Evolutionary conservation across 2,113 vertebrate species (phyloP).

Genomic region (Scytalopus superciliaris): DNA sequence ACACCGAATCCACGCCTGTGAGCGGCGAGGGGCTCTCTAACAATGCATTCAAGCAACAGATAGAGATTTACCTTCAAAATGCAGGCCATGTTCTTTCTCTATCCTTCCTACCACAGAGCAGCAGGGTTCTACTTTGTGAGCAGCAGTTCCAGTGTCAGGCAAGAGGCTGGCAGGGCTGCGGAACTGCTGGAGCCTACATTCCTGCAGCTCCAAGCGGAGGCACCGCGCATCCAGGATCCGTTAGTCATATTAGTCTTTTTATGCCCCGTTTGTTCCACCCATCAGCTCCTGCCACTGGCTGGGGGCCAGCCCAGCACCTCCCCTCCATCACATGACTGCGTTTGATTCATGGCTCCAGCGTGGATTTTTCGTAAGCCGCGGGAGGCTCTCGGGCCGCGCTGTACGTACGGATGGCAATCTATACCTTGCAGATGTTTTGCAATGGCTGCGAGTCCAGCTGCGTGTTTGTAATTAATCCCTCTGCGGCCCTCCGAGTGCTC

Average conservation of each 20-base stretch:
- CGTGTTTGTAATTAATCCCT: background rate
- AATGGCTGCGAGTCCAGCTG: background rate
- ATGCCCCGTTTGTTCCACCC: slow-evolving; percentile 66
- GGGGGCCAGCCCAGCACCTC: slow-evolving; percentile 55
- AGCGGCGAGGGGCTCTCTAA: slow-evolving; percentile 41
- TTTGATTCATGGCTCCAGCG: slow-evolving; percentile 52
- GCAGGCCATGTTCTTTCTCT: slow-evolving; percentile 80
- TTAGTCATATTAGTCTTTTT: slow-evolving; percentile 65
- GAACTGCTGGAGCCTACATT: slow-evolving; percentile 63
- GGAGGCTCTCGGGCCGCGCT: too few relatives aligned
- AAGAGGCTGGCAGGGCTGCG: slow-evolving; percentile 55
- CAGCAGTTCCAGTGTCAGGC: slow-evolving; percentile 59
- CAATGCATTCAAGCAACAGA: slow-evolving; percentile 71
- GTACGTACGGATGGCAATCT: accelerated
- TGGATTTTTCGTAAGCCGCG: background rate
- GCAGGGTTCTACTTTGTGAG: slow-evolving; percentile 65
- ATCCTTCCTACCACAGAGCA: slow-evolving; percentile 66
- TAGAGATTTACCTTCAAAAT: slow-evolving; percentile 78
- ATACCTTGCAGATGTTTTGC: background rate
- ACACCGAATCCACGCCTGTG: slow-evolving; percentile 41
- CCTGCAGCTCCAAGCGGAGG: slow-evolving; percentile 67
- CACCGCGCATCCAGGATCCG: slow-evolving; percentile 50
- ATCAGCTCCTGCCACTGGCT: slow-evolving; percentile 68
- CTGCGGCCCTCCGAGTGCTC: background rate
- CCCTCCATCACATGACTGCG: slow-evolving; percentile 64